Base-by-base conservation (phyloP, 2,797 vertebrate species). In the Galagoides demidoff region DNA sequence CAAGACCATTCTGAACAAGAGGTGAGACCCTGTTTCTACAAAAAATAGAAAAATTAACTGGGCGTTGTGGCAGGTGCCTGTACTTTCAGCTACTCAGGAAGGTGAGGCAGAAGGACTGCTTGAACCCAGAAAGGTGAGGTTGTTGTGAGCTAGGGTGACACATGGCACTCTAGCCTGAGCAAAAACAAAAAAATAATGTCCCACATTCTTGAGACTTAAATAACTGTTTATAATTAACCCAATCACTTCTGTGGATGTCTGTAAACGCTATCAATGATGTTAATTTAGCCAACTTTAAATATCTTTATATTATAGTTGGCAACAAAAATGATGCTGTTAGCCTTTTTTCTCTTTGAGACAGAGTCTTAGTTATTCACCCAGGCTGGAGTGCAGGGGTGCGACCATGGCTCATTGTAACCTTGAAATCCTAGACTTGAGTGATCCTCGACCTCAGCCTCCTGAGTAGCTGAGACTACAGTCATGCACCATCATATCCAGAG, bases 171-270 rank as follows among this genome's bases (percentile, higher is more conserved):
- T 49, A 49, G 49, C 13, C 49, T 49, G 49, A 14, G 49, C 49
- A 49, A 49, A 49, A 49, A 49, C 49, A 49, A 49, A 49, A 49
- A 49, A 66, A 25, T n/a, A 66, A n/a, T 71, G 19, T 39, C 8
- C 59, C 73, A 71, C 34, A 59, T 81, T 86, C 59, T 94, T 92
- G 39, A 89, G 66, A 86, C 34, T 92, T 81, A 84, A n/a, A 83
- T 45, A 85, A 85, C 43, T 71, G 83, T 88, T 95, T 91, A 90
- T 71, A 92, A 93, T 37, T 68, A 96, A 89, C 29, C 37, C 52
- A 86, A 85, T 83, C 59, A 86, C 64, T 89, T 73, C 71, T 81
- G 34, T 16, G 88, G 81, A 10, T 59, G 12, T 76, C 61, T 95
- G 77, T 71, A 89, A 97, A 95, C 29, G 55, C 31, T 45, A 92